Percentiles rank a stretch among this genome's conserved stretches.
Evolutionary conservation across 2,113 vertebrate species (phyloP).

Genomic region (Rhizomys pruinosus): DNA sequence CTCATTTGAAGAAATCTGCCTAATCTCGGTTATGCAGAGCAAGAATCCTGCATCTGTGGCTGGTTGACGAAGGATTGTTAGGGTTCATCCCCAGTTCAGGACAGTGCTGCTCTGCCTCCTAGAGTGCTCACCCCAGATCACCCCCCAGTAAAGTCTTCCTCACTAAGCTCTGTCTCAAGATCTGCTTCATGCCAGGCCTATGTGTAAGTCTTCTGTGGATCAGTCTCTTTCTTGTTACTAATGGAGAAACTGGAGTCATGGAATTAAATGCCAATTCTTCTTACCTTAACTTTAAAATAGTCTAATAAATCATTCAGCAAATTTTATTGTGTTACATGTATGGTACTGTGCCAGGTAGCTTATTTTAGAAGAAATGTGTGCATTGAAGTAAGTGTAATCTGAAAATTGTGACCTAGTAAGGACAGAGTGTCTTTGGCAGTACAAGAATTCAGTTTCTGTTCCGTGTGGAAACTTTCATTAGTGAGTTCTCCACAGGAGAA

Average conservation of each 20-base stretch:
- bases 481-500: not conserved
- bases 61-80: not conserved
- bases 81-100: not conserved
- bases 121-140: not conserved
- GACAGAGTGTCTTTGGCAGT: not conserved
- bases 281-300: slow-evolving; percentile 7
- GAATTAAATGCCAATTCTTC: not conserved
- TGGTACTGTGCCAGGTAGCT: not conserved
- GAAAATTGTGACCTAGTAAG: slow-evolving; percentile 43
- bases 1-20: not conserved
- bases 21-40: not conserved
- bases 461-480: not conserved
- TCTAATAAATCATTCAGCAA: not conserved
- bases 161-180: not conserved
- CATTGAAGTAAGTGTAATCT: not conserved
- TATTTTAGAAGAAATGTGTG: slow-evolving; percentile 20
- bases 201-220: not conserved
- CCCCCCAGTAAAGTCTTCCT: not conserved
- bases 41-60: not conserved
- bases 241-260: slow-evolving; percentile 16
- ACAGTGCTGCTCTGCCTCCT: not conserved
- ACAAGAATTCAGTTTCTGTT: slow-evolving; percentile 15
- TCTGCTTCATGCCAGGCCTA: not conserved
- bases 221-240: not conserved
- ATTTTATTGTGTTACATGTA: not conserved